Percentiles rank a stretch among this genome's conserved stretches.
Conservation (phyloP, 2,888 invertebrate species). For the Aromia moschata region DNA sequence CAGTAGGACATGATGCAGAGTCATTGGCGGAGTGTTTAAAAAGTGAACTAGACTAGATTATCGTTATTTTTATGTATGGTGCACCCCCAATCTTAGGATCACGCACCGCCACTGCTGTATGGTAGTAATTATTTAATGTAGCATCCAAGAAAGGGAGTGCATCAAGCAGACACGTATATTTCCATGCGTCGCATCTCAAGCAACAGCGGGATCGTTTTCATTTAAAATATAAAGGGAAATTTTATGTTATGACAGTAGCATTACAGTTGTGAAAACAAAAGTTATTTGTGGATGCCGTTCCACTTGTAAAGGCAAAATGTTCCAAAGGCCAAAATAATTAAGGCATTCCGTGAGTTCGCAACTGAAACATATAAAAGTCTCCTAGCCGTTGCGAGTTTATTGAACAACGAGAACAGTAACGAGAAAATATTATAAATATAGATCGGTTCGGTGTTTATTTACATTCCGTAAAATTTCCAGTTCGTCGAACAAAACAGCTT, state of each 20-base stretch:
- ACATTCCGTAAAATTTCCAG: not conserved
- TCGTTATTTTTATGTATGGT: no score
- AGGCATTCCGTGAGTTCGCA: not conserved
- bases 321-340: constrained; percentile 5
- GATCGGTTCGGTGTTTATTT: not conserved
- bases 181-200: no score
- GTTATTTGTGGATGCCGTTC: constrained; percentile 18
- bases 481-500: no score
- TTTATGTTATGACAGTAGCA: constrained; percentile 17
- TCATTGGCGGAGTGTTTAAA: no score
- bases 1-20: no score
- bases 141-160: no score
- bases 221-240: constrained; percentile 16
- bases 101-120: no score
- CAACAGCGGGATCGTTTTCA: constrained; percentile 14
- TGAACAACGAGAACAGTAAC: not conserved
- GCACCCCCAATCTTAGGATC: no score
- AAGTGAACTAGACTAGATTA: no score
- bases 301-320: constrained; percentile 2
- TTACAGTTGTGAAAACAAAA: constrained; percentile 17
- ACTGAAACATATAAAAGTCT: not conserved
- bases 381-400: not conserved
- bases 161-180: no score
- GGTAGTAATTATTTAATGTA: no score
- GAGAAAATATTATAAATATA: constrained; percentile 1